Conservation (phyloP, 2,797 vertebrate genomes). For the Naso thynnoides region DNA sequence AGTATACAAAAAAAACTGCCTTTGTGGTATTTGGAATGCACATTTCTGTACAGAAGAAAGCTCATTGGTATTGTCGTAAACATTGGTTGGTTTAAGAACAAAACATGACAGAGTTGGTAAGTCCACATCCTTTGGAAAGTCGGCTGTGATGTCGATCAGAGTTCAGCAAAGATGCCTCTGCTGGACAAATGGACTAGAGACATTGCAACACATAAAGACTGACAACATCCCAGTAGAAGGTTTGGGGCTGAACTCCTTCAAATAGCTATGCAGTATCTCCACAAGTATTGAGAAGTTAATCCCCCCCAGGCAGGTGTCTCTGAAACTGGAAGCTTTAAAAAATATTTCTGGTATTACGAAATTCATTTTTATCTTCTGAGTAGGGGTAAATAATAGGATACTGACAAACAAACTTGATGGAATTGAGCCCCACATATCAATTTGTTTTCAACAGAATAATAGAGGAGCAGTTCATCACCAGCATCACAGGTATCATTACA, state of each 20-base stretch:
- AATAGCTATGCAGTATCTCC: slow-evolving; percentile 71
- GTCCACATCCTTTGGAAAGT: slow-evolving; percentile 87
- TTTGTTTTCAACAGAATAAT: slow-evolving; percentile 78
- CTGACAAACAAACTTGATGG: slow-evolving; percentile 77
- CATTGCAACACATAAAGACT: slow-evolving; percentile 71
- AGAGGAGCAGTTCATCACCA: slow-evolving; percentile 83
- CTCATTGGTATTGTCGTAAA: slow-evolving; percentile 92
- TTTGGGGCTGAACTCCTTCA: slow-evolving; percentile 80
- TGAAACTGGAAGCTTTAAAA: slow-evolving; percentile 72
- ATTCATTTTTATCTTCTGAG: slow-evolving; percentile 84
- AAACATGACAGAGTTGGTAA: slow-evolving; percentile 77
- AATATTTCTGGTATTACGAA: slow-evolving; percentile 62
- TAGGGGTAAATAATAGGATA: slow-evolving; percentile 62
- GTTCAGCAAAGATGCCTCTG: slow-evolving; percentile 67
- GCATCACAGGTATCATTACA: slow-evolving; percentile 87
- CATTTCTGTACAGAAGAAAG: slow-evolving; percentile 90
- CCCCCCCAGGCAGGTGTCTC: slow-evolving; percentile 56
- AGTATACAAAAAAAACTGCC: slow-evolving; percentile 82
- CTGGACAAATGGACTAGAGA: slow-evolving; percentile 69
- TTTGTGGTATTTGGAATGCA: slow-evolving; percentile 90
- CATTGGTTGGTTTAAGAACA: slow-evolving; percentile 87
- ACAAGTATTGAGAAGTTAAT: slow-evolving; percentile 65
- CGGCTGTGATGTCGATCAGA: slow-evolving; percentile 69
- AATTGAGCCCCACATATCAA: slow-evolving; percentile 80
- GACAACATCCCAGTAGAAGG: slow-evolving; percentile 66